These are phyloP conservation scores for Corythoichthys intestinalis DNA, from an alignment of 2,113 vertebrate species.

Conservation along the genomic window DNA sequence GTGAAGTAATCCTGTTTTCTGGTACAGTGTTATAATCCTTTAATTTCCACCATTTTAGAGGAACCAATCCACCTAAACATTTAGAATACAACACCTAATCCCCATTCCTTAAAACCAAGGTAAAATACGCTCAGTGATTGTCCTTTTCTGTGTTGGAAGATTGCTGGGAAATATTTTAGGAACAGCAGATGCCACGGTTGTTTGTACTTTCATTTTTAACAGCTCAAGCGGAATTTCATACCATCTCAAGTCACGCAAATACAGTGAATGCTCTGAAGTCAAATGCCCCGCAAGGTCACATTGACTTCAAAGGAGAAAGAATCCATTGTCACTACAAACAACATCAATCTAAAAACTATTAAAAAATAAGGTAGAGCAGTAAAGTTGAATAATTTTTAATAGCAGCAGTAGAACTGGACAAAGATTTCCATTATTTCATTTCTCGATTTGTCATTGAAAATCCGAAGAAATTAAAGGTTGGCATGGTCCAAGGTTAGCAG, in stretches of 20 bases:
- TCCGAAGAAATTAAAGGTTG: too few relatives aligned
- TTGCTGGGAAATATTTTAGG: background rate
- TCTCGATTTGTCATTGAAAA: too few relatives aligned
- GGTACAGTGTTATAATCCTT: slow-evolving; percentile 44
- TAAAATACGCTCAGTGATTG: background rate
- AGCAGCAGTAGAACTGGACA: too few relatives aligned
- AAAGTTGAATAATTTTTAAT: too few relatives aligned
- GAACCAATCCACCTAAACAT: slow-evolving; percentile 15
- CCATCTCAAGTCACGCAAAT: background rate
- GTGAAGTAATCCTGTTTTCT: slow-evolving; percentile 29
- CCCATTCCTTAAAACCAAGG: slow-evolving; percentile 45
- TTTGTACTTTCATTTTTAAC: background rate
- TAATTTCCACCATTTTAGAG: slow-evolving; percentile 40
- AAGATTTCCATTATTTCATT: too few relatives aligned
- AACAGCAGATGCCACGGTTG: background rate
- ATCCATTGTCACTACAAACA: background rate
- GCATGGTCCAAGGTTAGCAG: background rate
- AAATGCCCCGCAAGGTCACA: background rate
- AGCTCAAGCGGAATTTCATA: background rate
- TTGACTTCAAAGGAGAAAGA: background rate
- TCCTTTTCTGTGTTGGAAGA: background rate
- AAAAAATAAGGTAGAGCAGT: too few relatives aligned
- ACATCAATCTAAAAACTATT: background rate
- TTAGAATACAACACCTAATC: slow-evolving; percentile 37
- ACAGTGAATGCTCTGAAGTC: background rate